Conservation (phyloP, 2,113 vertebrate species). For the Eulemur rufifrons region DNA sequence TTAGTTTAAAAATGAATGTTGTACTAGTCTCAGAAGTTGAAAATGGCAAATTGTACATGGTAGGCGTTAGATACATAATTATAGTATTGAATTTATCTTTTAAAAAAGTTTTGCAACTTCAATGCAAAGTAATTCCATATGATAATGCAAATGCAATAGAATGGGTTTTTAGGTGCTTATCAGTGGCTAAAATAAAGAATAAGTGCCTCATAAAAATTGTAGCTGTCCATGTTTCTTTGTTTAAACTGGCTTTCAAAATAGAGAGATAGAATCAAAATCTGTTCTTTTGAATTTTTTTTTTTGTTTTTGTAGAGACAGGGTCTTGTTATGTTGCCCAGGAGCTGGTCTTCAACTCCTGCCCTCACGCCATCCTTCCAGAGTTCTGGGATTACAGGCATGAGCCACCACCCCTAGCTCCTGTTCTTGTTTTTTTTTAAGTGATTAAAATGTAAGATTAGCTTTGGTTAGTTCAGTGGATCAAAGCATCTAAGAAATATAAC, state of each 20-base stretch:
- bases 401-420: background rate
- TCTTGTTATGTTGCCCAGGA: background rate
- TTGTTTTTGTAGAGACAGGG: background rate
- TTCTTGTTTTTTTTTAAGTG: background rate
- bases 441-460: conserved; percentile 3
- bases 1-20: conserved; percentile 24
- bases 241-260: background rate
- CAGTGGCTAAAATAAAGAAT: background rate
- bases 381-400: background rate
- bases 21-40: background rate
- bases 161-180: background rate
- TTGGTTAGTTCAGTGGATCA: background rate
- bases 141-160: background rate
- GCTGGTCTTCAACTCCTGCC: background rate
- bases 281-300: background rate
- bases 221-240: background rate
- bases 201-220: background rate
- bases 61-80: background rate
- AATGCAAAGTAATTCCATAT: background rate
- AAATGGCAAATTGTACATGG: background rate
- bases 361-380: background rate
- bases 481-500: conserved; percentile 4
- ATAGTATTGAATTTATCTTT: background rate
- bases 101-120: background rate
- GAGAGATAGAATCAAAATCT: background rate